A percentile compares a stretch with the other conserved stretches of the same genome.
phyloP scores from a whole-genome alignment of 2,888 invertebrate species.

The Aleiodes leptofemur region DNA sequence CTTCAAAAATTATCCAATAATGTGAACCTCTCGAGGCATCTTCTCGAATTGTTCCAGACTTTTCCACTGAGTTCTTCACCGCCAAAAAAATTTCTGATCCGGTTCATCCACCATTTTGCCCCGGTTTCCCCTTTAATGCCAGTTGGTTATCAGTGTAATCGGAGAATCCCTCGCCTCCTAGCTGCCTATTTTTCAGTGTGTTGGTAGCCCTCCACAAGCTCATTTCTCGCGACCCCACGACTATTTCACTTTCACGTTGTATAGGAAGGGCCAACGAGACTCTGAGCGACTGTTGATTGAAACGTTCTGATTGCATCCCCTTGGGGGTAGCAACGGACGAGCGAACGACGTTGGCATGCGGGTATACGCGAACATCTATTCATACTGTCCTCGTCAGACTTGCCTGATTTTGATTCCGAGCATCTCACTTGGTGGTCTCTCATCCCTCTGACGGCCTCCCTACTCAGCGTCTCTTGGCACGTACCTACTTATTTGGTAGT shows the following conservation, averaged over 20 bases:
- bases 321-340: slow-evolving; percentile 69
- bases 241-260: slow-evolving; percentile 49
- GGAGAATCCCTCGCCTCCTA: slow-evolving; percentile 54
- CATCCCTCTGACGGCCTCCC: slow-evolving; percentile 28
- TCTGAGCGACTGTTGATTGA: slow-evolving; percentile 73
- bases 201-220: slow-evolving; percentile 34
- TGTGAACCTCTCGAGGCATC: too few relatives aligned
- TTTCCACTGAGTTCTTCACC: slow-evolving; percentile 59
- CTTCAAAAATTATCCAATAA: too few relatives aligned
- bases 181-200: neutral
- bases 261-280: slow-evolving; percentile 55
- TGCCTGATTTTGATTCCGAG: slow-evolving; percentile 19
- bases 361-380: slow-evolving; percentile 42
- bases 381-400: slow-evolving; percentile 30
- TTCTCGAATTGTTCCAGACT: too few relatives aligned
- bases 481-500: slow-evolving; percentile 75
- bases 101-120: too few relatives aligned
- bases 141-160: slow-evolving; percentile 72
- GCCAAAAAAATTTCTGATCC: slow-evolving; percentile 59
- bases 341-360: slow-evolving; percentile 54
- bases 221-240: slow-evolving; percentile 42
- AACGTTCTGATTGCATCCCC: slow-evolving; percentile 75
- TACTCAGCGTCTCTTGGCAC: slow-evolving; percentile 50
- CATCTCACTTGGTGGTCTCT: slow-evolving; percentile 23
- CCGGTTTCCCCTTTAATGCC: slow-evolving; percentile 64